Evolutionary conservation across 2,888 invertebrate genomes (phyloP), one percentile per base, ranked within the genome.

Genomic region (Junonia oenone): DNA sequence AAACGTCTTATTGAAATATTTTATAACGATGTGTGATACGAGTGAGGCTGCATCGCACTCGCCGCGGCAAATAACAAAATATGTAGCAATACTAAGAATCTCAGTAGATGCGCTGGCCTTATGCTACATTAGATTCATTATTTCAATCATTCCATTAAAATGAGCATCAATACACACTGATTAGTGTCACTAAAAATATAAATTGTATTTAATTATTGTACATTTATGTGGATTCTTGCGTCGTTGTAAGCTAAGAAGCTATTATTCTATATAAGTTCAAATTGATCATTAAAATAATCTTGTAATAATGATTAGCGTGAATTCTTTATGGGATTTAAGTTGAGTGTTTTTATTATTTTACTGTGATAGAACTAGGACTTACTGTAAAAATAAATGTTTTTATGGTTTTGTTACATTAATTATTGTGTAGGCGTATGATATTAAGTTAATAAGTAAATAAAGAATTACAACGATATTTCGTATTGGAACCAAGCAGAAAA

Each of bases 311-410:
- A 51, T 58, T 53, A 31, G 50, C 56, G 55, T 56, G 56, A 60
- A 63, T 65, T 63, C 56, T 59, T 56, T 48, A 57, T 55, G 50
- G 59, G 55, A 59, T 63, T 61, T 64, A 66, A 59, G 63, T 67
- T n/a, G n/a, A n/a, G 72, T 73, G 71, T 69, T 68, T 79, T 83
- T 81, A 77, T 83, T 83, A 83, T 84, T 84, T 82, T 83, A 81
- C 89, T 89, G 89, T 90, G 89, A 90, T 90, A 89, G 87, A 82
- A 75, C 78, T 88, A 86, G 85, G 78, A 78, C 75, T 84, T 67
- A 67, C 54, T 62, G 57, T 65, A 60, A 57, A 63, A 57, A 63
- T n/a, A 61, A 37, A 56, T 54, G 15, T 50, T 55, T n/a, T 45
- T 45, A 45, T 35, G 29, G 58, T 63, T 57, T 45, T 29, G 46